A percentile compares a stretch with the other conserved stretches of the same genome.
Conservation (phyloP, 2,888 invertebrate species). For the Diarsia rubi region DNA sequence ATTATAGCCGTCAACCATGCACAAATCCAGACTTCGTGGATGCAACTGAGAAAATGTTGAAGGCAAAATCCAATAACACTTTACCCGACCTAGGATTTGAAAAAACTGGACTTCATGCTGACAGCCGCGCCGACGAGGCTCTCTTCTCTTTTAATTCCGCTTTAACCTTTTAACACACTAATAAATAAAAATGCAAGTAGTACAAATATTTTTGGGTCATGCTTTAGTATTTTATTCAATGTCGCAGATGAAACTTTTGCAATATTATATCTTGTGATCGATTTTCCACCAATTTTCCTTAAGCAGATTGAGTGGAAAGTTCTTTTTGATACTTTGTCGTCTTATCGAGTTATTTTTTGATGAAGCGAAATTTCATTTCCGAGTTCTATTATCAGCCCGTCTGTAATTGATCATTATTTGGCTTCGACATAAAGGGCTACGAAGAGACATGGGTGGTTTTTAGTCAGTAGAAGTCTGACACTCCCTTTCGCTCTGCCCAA, state of each 20-base stretch:
- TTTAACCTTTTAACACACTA: neutral
- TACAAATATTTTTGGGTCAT: conserved; percentile 1
- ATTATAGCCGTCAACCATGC: no score
- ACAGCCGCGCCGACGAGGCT: no score
- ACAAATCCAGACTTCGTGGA: no score
- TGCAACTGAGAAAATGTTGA: no score
- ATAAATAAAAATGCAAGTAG: neutral
- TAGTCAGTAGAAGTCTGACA: no score
- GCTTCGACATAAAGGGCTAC: no score
- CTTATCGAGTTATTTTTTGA: neutral
- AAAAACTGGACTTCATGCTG: no score
- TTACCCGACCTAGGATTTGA: no score
- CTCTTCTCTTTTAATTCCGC: neutral
- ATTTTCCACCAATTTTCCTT: conserved; percentile 16
- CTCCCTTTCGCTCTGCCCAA: no score
- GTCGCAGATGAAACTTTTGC: neutral
- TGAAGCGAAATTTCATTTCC: neutral
- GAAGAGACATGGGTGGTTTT: no score
- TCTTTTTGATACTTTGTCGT: conserved; percentile 8
- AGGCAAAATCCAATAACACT: no score
- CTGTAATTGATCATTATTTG: conserved; percentile 15
- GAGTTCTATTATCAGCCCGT: conserved; percentile 3
- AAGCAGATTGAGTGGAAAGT: conserved; percentile 5
- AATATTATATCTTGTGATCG: conserved; percentile 16
- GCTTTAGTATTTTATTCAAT: conserved; percentile 1